Evolutionary conservation across 37 sponge, comb jelly and placozoan species (phyloP), one percentile per base, ranked within the genome.

Genomic region (Beroe ovata): DNA sequence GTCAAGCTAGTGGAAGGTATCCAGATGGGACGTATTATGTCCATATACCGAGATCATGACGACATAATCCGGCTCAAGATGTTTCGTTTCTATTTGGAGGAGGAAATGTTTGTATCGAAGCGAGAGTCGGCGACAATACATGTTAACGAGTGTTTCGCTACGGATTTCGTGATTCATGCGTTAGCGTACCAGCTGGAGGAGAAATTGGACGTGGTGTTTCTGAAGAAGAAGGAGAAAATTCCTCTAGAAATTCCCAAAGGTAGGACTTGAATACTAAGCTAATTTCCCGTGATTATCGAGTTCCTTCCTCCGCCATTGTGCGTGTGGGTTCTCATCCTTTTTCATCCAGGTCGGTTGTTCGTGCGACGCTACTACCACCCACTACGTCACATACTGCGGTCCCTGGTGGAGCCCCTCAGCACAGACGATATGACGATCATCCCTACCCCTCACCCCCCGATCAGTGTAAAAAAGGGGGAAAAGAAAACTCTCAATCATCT

Each of bases 171-270:
- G 29, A 66, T 66, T 37, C 35, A 66, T 16, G 69, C 69, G 2
- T 32, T 66, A 37, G 69, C 35, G 33, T 66, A 37, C 36, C 69
- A 66, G 35, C 16, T 66, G 36, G 69, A 66, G 25, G 69, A 66
- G 36, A 30, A 19, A 2, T 19, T 66, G 1, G 69, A 66, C 36
- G 35, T 66, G 35, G 69, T 66, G 16, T 66, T 34, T 30, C 36
- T 66, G 35, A 66, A 66, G 35, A 66, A 66, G 69, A 66, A 66
- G 36, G 69, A 66, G 69, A 66, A 66, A 30, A 66, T 66, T 32
- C 69, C 69, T 26, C 69, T 37, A 18, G 69, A 66, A 30, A 66
- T 66, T 11, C 69, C 69, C 8, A 66, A 66, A 30, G 69, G 69
- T 66, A 47, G 11, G n/a, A n/a, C n/a, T n/a, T n/a, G n/a, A n/a